phyloP scores from a whole-genome alignment of 2,888 invertebrate genomes.

The Volucella inanis region DNA sequence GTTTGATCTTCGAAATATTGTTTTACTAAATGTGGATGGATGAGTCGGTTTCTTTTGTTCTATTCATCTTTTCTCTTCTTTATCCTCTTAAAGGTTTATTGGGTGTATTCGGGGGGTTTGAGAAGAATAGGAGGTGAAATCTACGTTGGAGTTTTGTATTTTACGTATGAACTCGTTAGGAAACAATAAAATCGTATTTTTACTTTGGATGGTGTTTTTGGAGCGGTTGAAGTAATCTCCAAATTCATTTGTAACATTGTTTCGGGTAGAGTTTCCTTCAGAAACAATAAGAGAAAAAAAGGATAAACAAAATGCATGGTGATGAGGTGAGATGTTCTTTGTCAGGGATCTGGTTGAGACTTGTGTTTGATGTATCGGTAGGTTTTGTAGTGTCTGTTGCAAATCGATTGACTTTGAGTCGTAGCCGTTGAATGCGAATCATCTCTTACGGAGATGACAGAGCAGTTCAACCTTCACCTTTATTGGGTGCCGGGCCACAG shows the following conservation, averaged over 20 bases:
- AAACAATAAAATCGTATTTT: constrained; percentile 60
- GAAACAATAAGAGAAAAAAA: constrained; percentile 4
- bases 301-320: too few species aligned
- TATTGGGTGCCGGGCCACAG: too few species aligned
- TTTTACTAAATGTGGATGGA: constrained; percentile 22
- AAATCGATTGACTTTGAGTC: too few species aligned
- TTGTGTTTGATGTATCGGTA: too few species aligned
- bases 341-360: too few species aligned
- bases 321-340: too few species aligned
- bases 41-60: background rate
- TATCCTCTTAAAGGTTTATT: background rate
- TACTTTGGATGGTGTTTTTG: constrained; percentile 24
- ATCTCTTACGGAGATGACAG: too few species aligned
- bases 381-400: too few species aligned
- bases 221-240: background rate
- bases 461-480: too few species aligned
- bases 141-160: constrained; percentile 42
- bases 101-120: constrained; percentile 10
- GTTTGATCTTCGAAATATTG: constrained; percentile 64
- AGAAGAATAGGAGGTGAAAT: background rate
- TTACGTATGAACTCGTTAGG: constrained; percentile 70
- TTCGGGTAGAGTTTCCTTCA: background rate
- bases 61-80: background rate
- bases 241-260: constrained; percentile 40
- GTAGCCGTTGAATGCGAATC: too few species aligned